phyloP scores from a whole-genome alignment of 1,140 invertebrate species.

The Colletes latitarsis region DNA sequence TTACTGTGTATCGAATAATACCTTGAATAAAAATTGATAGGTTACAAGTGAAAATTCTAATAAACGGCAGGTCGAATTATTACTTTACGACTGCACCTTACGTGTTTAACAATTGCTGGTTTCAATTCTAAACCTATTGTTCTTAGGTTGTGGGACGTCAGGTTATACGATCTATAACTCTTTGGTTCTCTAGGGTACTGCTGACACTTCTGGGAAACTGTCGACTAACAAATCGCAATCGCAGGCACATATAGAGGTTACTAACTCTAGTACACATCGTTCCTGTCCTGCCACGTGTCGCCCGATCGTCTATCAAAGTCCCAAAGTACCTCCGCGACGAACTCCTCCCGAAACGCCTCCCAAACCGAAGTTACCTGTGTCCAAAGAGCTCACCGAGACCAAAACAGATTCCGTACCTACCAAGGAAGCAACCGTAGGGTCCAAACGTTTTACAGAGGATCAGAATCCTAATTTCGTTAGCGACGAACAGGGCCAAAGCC shows the following conservation, averaged over 20 bases:
- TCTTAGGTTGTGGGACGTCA: constrained; percentile 52
- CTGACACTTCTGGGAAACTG: constrained; percentile 74
- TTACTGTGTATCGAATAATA: no score
- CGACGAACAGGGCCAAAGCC: constrained; percentile 27
- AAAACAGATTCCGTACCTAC: constrained; percentile 42
- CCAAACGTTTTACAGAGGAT: constrained; percentile 23
- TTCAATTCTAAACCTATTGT: constrained; percentile 14
- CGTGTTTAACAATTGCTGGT: constrained; percentile 13
- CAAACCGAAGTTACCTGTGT: constrained; percentile 45
- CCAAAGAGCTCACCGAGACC: constrained; percentile 36
- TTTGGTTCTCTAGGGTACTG: constrained; percentile 79
- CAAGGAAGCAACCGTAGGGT: constrained; percentile 33
- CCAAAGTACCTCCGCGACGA: constrained; percentile 72
- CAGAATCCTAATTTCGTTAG: constrained; percentile 6
- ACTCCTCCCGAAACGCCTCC: constrained; percentile 64
- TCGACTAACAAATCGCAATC: constrained; percentile 75
- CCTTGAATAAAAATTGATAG: no score
- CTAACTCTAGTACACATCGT: constrained; percentile 70
- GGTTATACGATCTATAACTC: constrained; percentile 57
- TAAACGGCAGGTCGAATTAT: no score
- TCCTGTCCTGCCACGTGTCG: constrained; percentile 58
- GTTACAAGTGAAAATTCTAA: no score
- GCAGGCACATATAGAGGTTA: constrained; percentile 67
- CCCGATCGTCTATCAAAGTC: constrained; percentile 75
- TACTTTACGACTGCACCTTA: constrained; percentile 1